A percentile compares a stretch with the other conserved stretches of the same genome.
phyloP scores from a whole-genome alignment of 2,888 invertebrate species.

The Synanthedon formicaeformis region DNA sequence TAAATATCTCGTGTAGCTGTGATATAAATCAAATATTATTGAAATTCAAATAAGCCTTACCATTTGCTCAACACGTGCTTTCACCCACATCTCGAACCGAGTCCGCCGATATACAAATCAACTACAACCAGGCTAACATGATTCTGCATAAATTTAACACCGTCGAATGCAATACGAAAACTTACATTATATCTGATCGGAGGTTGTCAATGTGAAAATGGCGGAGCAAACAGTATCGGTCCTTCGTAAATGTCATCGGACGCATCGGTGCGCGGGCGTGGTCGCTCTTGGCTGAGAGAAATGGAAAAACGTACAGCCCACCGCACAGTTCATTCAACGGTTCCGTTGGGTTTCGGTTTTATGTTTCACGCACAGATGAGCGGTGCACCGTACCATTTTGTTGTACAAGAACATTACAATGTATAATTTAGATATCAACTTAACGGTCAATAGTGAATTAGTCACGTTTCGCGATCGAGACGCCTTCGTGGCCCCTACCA shows the following conservation, averaged over 20 bases:
- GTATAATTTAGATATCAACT: constrained; percentile 44
- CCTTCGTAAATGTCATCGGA: constrained; percentile 41
- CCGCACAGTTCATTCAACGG: background rate
- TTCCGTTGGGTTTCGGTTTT: background rate
- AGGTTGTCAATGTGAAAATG: constrained; percentile 39
- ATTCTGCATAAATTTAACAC: constrained; percentile 22
- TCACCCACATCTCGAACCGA: constrained; percentile 16
- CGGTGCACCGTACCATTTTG: constrained; percentile 17
- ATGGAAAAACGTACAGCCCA: constrained; percentile 10
- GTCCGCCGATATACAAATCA: constrained; percentile 18
- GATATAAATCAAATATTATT: background rate
- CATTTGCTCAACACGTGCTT: constrained; percentile 16
- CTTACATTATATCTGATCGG: constrained; percentile 25
- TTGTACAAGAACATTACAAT: constrained; percentile 23
- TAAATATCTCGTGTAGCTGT: no score
- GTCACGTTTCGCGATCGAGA: constrained; percentile 37
- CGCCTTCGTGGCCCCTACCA: constrained; percentile 8
- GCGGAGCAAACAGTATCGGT: constrained; percentile 30
- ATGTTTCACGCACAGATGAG: background rate
- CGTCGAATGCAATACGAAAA: constrained; percentile 15
- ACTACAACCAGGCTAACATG: constrained; percentile 14
- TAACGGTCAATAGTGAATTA: constrained; percentile 34
- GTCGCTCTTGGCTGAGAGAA: constrained; percentile 17
- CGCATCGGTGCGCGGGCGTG: constrained; percentile 26
- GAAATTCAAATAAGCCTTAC: constrained; percentile 8